phyloP scores from a whole-genome alignment of 1,140 invertebrate genomes.

The Caerostris extrusa region DNA sequence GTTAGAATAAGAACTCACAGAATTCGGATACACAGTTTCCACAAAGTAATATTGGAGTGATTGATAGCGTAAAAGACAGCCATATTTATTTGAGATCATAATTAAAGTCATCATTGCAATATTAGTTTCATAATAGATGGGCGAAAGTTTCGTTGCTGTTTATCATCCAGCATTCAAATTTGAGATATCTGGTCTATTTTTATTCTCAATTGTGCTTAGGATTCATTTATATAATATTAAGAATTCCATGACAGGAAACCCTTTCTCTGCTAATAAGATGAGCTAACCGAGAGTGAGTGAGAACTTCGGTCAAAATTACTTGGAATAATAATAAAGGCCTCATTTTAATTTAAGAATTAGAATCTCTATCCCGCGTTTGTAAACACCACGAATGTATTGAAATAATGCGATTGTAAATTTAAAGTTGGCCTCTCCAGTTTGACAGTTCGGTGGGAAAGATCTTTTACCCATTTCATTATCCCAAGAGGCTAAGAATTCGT shows the following conservation, averaged over 20 bases:
- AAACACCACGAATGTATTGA: conserved; percentile 20
- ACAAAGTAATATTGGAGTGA: too few species aligned
- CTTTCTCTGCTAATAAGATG: background rate
- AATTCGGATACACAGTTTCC: too few species aligned
- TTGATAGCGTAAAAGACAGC: too few species aligned
- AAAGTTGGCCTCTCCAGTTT: conserved; percentile 26
- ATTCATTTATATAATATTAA: background rate
- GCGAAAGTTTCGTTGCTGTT: background rate
- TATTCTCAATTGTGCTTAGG: background rate
- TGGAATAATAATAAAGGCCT: background rate
- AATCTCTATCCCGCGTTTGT: background rate
- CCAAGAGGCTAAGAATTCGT: conserved; percentile 18
- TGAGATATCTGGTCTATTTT: background rate
- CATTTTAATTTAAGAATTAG: conserved; percentile 1
- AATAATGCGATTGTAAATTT: conserved; percentile 43
- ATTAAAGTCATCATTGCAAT: too few species aligned
- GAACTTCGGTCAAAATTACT: background rate
- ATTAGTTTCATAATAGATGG: too few species aligned
- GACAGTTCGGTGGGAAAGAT: conserved; percentile 28
- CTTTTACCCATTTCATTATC: conserved; percentile 25
- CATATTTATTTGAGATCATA: too few species aligned
- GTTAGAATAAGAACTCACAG: too few species aligned
- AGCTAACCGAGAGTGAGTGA: background rate
- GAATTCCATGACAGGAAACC: background rate
- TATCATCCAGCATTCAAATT: background rate